Conservation (phyloP, 2,797 vertebrate genomes). For the Oryzias sinensis region DNA sequence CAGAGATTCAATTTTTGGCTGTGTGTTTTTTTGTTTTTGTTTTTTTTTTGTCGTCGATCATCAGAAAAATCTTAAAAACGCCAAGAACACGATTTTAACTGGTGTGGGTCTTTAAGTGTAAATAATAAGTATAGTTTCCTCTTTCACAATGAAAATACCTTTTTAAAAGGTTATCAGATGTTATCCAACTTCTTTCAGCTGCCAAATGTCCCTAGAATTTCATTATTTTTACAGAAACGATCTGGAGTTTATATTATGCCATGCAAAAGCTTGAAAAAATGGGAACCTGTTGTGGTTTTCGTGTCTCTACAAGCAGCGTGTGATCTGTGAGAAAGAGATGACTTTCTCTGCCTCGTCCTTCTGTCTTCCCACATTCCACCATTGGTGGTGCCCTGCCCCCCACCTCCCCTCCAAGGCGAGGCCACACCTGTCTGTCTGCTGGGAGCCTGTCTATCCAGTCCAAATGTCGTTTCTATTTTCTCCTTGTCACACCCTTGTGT, state of each 20-base stretch:
- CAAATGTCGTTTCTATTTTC: constrained; percentile 73
- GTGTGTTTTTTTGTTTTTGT: too few species aligned
- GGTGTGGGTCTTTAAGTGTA: too few species aligned
- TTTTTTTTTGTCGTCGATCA: too few species aligned
- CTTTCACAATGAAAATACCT: too few species aligned
- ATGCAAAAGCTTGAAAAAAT: constrained; percentile 1
- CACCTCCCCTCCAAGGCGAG: constrained; percentile 50
- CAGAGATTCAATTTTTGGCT: too few species aligned
- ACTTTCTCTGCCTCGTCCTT: constrained; percentile 36
- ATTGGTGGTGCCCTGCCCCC: constrained; percentile 23
- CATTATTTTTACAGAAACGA: too few species aligned
- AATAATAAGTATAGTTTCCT: too few species aligned
- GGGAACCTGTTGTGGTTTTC: constrained; percentile 15
- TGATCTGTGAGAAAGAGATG: constrained; percentile 17
- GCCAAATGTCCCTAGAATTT: not conserved
- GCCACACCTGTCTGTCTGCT: constrained; percentile 78
- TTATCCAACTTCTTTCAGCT: too few species aligned
- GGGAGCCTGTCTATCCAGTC: constrained; percentile 72
- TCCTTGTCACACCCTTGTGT: constrained; percentile 72
- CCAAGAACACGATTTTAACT: too few species aligned
- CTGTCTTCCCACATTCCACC: constrained; percentile 58
- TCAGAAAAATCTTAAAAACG: too few species aligned
- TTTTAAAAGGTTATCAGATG: too few species aligned
- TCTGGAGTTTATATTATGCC: too few species aligned
- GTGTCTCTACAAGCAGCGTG: constrained; percentile 38